Percentiles rank a stretch among this genome's conserved stretches.
Evolutionary conservation across 2,113 vertebrate genomes (phyloP).

Genomic region (Aramus guarauna): DNA sequence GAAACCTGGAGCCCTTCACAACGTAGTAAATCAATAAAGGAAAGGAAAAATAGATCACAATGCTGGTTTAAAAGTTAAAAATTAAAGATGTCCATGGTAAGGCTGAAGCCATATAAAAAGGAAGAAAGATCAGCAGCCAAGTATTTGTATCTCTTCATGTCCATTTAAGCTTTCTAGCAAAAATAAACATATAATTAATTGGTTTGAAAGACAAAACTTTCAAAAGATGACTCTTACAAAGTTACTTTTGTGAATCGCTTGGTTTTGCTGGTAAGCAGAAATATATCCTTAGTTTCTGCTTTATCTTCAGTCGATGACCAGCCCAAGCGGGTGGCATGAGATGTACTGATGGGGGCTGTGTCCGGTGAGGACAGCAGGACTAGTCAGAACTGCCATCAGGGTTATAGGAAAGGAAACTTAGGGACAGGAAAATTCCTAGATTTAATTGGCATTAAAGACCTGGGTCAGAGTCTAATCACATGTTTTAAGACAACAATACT

Average conservation of each 20-base stretch:
- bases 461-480: neutral
- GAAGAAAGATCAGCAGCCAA: neutral
- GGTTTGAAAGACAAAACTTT: neutral
- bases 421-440: neutral
- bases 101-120: neutral
- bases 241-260: neutral
- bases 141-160: neutral
- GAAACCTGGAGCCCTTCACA: neutral
- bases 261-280: neutral
- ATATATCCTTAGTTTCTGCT: neutral
- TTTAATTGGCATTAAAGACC: neutral
- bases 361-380: neutral
- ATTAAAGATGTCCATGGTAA: neutral
- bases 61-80: neutral
- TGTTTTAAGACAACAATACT: neutral
- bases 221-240: neutral
- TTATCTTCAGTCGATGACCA: neutral
- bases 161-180: neutral
- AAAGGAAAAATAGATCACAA: neutral
- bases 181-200: neutral
- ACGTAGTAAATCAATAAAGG: neutral
- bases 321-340: neutral
- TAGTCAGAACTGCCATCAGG: neutral
- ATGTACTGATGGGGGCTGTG: neutral
- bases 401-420: neutral